phyloP scores from a whole-genome alignment of 1,140 invertebrate genomes.

The Drosophila neocordata region DNA sequence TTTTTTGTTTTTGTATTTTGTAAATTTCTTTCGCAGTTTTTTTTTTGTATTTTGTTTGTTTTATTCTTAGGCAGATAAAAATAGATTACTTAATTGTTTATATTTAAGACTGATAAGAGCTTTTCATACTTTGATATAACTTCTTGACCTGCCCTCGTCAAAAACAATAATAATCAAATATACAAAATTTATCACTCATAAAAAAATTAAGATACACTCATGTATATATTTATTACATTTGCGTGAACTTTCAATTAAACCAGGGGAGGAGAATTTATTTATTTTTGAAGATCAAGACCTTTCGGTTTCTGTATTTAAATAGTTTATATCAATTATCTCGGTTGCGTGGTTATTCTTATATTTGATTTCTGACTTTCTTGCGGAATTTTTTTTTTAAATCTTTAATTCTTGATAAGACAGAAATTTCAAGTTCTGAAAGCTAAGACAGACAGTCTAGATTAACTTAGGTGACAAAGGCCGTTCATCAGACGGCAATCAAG shows the following conservation, averaged over 20 bases:
- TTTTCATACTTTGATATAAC: background rate
- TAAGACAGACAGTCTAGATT: conserved; percentile 35
- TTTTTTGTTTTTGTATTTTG: conserved; percentile 45
- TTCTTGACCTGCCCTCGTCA: conserved; percentile 4
- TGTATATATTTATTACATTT: background rate
- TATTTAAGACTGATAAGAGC: background rate
- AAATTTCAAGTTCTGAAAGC: conserved; percentile 11
- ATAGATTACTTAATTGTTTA: conserved; percentile 27
- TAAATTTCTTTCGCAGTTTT: conserved; percentile 29
- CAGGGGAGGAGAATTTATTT: conserved; percentile 22
- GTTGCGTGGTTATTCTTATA: conserved; percentile 20
- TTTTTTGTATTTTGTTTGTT: conserved; percentile 6
- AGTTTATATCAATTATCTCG: background rate
- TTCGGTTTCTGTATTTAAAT: background rate
- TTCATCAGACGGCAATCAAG: conserved; percentile 7
- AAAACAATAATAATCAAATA: background rate
- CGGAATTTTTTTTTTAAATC: conserved; percentile 29
- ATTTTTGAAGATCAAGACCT: conserved; percentile 13
- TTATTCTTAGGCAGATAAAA: conserved; percentile 30
- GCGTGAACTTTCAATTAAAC: conserved; percentile 22
- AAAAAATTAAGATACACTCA: conserved; percentile 14
- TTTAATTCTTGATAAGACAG: conserved; percentile 25
- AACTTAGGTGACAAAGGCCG: conserved; percentile 12
- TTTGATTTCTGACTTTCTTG: conserved; percentile 4
- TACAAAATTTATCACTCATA: conserved; percentile 17